phyloP scores from a whole-genome alignment of 2,113 vertebrate genomes.

The Brienomyrus longianalis region DNA sequence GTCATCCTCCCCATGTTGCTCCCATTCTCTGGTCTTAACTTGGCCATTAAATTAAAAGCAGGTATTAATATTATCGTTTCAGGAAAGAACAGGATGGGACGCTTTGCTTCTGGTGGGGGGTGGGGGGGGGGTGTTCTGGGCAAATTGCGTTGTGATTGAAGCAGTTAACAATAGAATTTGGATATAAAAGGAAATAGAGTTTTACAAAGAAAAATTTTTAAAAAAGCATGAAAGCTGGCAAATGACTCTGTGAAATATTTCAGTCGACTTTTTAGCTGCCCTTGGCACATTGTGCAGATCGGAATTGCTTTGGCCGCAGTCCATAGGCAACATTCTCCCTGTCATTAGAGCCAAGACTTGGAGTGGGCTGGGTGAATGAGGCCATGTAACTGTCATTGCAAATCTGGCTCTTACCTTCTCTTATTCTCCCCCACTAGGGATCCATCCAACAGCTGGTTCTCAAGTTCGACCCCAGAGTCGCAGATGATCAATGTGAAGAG shows the following conservation, averaged over 20 bases:
- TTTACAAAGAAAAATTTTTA: neutral
- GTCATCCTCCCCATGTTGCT: neutral
- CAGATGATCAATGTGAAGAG: conserved; percentile 82
- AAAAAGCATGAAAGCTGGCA: neutral
- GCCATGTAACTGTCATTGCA: neutral
- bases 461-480: conserved; percentile 66
- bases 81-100: neutral
- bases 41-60: conserved; percentile 40
- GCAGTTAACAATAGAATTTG: neutral
- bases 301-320: neutral
- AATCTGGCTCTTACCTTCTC: neutral
- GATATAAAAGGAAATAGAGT: neutral
- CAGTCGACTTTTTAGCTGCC: neutral
- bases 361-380: neutral
- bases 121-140: neutral
- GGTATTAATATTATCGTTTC: conserved; percentile 13
- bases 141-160: neutral
- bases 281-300: neutral
- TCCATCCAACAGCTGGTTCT: conserved; percentile 84
- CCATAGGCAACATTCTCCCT: conserved; percentile 12
- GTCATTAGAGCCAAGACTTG: neutral
- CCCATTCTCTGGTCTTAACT: neutral
- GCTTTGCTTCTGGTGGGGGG: neutral
- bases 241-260: neutral
- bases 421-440: conserved; percentile 60